Percentiles rank a stretch among this genome's conserved stretches.
Evolutionary conservation across 2,888 invertebrate genomes (phyloP).

Genomic region (Lomographa bimaculata): DNA sequence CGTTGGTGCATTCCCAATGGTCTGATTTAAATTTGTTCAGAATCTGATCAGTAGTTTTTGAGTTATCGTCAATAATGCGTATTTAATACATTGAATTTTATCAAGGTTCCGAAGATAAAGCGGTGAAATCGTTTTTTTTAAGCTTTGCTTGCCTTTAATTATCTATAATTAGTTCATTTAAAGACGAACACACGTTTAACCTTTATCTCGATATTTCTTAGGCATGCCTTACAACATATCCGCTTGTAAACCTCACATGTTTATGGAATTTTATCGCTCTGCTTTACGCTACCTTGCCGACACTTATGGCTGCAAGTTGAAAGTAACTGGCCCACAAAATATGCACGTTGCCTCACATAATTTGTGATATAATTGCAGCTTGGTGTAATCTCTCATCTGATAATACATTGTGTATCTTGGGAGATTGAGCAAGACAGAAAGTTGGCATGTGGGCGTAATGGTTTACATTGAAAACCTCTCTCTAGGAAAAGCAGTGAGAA

Average conservation of each 20-base stretch:
- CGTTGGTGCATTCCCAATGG: too few relatives aligned
- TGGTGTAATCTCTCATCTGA: constrained; percentile 24
- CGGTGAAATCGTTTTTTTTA: too few relatives aligned
- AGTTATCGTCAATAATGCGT: too few relatives aligned
- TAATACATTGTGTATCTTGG: constrained; percentile 29
- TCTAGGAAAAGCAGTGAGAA: constrained; percentile 13
- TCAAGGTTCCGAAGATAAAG: too few relatives aligned
- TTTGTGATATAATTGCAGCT: constrained; percentile 28
- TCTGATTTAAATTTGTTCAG: too few relatives aligned
- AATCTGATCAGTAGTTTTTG: too few relatives aligned
- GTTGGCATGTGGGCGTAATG: constrained; percentile 11
- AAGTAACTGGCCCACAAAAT: constrained; percentile 35
- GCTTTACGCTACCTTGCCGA: constrained; percentile 23
- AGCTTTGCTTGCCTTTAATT: too few relatives aligned
- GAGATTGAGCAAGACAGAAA: constrained; percentile 31
- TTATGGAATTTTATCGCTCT: constrained; percentile 18
- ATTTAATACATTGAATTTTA: too few relatives aligned
- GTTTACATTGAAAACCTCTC: constrained; percentile 9
- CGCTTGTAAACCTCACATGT: constrained; percentile 4
- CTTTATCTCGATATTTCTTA: too few relatives aligned
- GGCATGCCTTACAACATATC: background rate
- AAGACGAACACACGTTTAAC: too few relatives aligned
- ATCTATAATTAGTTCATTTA: too few relatives aligned
- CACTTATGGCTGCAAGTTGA: constrained; percentile 23
- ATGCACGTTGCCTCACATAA: constrained; percentile 29